These are phyloP conservation scores for Monomorium pharaonis DNA, from an alignment of 1,140 invertebrate genomes.

Conservation along the genomic window DNA sequence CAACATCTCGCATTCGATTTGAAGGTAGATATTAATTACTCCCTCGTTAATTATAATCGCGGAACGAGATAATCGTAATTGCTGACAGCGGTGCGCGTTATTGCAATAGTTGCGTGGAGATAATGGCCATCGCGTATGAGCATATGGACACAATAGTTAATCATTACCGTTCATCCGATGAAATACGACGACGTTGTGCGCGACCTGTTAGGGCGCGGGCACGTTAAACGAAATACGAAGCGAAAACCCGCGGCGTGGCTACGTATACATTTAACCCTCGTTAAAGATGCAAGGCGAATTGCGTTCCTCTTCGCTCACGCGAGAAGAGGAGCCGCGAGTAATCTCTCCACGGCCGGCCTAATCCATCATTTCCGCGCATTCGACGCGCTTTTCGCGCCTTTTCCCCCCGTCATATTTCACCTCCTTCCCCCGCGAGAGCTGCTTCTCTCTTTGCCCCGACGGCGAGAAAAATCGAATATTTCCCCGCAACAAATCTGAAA, in stretches of 20 bases:
- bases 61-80: constrained; percentile 37
- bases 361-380: constrained; percentile 45
- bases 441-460: background rate
- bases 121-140: constrained; percentile 25
- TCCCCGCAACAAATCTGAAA: constrained; percentile 42
- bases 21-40: constrained; percentile 38
- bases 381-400: background rate
- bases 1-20: constrained; percentile 27
- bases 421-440: background rate
- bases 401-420: constrained; percentile 32
- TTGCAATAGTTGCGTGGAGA: constrained; percentile 20
- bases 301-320: background rate
- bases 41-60: background rate
- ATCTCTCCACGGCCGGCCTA: constrained; percentile 16
- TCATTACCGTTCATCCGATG: background rate
- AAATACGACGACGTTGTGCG: background rate
- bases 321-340: background rate
- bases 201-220: background rate
- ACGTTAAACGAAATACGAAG: background rate
- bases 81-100: constrained; percentile 4
- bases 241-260: background rate
- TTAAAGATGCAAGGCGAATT: background rate
- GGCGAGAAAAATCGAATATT: constrained; percentile 47
- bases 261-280: background rate
- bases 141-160: constrained; percentile 12